A percentile compares a stretch with the other conserved stretches of the same genome.
Evolutionary conservation across 2,113 vertebrate genomes (phyloP).

Genomic region (Nettapus auritus): DNA sequence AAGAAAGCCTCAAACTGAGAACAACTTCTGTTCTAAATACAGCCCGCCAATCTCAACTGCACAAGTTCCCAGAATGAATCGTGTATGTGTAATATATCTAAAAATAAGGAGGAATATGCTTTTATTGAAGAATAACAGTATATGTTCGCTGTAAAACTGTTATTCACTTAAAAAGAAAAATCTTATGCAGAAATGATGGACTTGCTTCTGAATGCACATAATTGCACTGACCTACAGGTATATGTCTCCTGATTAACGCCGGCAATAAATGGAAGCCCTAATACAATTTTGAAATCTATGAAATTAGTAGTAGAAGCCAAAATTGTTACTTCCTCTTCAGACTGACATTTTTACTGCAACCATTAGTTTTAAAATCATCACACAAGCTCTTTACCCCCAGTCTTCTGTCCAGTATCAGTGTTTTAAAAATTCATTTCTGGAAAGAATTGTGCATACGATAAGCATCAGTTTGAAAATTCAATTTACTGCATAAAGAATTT

Average conservation of each 20-base stretch:
- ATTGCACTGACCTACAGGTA: background rate
- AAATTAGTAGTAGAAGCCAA: background rate
- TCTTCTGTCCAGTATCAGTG: slow-evolving; percentile 1
- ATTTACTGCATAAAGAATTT: slow-evolving; percentile 23
- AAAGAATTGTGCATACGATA: slow-evolving; percentile 21
- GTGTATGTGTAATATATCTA: background rate
- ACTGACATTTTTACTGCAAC: background rate
- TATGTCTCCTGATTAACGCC: background rate
- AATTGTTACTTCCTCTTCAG: slow-evolving; percentile 23
- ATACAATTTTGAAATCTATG: background rate
- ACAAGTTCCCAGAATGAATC: background rate
- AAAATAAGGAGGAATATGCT: background rate
- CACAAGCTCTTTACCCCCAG: background rate
- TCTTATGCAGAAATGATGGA: background rate
- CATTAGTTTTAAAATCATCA: background rate
- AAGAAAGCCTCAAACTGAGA: slow-evolving; percentile 26
- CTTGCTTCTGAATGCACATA: background rate
- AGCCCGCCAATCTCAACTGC: background rate
- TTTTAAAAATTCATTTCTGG: slow-evolving; percentile 11
- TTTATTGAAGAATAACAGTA: background rate
- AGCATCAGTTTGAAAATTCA: slow-evolving; percentile 24
- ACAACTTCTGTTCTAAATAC: slow-evolving; percentile 1
- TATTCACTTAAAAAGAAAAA: background rate
- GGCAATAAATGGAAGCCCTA: background rate
- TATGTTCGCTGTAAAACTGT: background rate